A percentile compares a stretch with the other conserved stretches of the same genome.
These are phyloP conservation scores for Calephelis virginiensis DNA, from an alignment of 1,140 invertebrate genomes.

Conservation along the genomic window DNA sequence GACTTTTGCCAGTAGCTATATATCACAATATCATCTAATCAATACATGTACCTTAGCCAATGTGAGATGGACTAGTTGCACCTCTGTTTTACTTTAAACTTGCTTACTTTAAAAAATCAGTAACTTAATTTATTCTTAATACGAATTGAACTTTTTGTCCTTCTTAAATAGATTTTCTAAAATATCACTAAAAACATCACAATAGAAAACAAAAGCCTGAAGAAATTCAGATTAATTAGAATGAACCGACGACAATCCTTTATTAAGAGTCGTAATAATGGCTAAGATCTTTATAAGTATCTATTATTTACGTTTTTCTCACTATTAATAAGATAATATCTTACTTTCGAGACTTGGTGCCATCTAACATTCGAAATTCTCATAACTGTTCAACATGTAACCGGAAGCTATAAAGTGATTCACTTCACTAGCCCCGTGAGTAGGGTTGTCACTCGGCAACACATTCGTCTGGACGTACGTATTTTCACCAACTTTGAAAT, in stretches of 20 bases:
- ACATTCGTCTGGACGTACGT: not conserved
- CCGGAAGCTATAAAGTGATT: slow-evolving; percentile 4
- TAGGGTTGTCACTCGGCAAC: not conserved
- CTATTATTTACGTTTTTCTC: slow-evolving; percentile 7
- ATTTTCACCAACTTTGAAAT: no score
- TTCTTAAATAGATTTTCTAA: not conserved
- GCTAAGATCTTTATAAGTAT: not conserved
- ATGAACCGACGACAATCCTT: slow-evolving; percentile 2
- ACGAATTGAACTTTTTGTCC: no score
- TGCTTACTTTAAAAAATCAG: no score
- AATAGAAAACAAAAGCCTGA: slow-evolving; percentile 7
- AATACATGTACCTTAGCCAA: no score
- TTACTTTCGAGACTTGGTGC: not conserved
- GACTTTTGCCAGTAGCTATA: no score
- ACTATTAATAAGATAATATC: slow-evolving; percentile 7
- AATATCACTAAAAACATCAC: slow-evolving; percentile 8
- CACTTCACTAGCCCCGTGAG: not conserved
- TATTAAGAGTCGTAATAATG: not conserved
- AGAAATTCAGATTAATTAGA: slow-evolving; percentile 8
- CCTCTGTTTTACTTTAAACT: no score
- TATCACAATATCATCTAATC: no score
- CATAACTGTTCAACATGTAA: slow-evolving; percentile 6
- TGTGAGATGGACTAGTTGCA: no score
- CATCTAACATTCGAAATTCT: slow-evolving; percentile 10
- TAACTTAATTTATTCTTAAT: no score